Evolutionary conservation across 2,113 vertebrate genomes (phyloP).

Genomic region (Eublepharis macularius): DNA sequence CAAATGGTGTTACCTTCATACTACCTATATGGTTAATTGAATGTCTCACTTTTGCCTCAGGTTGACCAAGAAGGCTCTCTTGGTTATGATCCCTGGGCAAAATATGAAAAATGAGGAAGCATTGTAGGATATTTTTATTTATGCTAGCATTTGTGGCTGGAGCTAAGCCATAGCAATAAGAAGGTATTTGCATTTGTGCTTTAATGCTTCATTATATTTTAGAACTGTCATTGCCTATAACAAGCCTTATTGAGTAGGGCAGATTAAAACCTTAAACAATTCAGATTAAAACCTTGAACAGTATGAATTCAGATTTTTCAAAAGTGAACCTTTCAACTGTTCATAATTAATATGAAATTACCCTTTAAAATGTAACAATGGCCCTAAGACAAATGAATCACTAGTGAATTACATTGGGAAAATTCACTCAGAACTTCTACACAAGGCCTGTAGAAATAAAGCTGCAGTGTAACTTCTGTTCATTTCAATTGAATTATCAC

Average conservation of each 20-base stretch:
- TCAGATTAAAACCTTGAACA: too few species aligned
- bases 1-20: too few species aligned
- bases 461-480: background rate
- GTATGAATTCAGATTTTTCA: background rate
- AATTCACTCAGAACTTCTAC: too few species aligned
- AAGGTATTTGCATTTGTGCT: background rate
- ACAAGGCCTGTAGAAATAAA: background rate
- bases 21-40: too few species aligned
- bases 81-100: background rate
- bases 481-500: background rate
- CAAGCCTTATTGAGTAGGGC: background rate
- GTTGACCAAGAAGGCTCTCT: too few species aligned
- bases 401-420: background rate
- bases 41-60: too few species aligned
- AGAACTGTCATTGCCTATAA: background rate
- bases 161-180: too few species aligned
- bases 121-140: background rate
- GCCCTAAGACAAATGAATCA: background rate
- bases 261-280: background rate
- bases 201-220: background rate
- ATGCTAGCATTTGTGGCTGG: background rate
- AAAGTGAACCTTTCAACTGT: background rate
- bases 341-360: too few species aligned
- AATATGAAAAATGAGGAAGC: background rate
- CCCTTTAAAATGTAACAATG: background rate